Base-by-base conservation (phyloP, 1,140 invertebrate genomes). In the Teleogryllus occipitalis region DNA sequence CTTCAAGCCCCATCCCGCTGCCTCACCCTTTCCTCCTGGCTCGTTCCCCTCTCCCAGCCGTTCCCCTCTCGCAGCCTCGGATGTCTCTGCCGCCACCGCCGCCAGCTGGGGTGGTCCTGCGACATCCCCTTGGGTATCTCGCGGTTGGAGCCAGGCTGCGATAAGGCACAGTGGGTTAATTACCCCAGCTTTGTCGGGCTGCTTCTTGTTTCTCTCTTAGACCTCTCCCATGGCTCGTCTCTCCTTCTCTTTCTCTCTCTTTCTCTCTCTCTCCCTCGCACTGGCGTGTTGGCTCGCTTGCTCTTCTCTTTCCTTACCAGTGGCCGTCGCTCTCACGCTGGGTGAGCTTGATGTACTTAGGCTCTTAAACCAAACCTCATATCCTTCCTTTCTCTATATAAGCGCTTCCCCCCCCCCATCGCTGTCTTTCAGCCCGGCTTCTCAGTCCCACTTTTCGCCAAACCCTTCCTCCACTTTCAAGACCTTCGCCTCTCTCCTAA, bases 101-200 rank as follows among this genome's bases (percentile, higher is more conserved):
- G 27, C 27, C 27, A 1, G 27, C 27, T 39, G 1, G 54, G 54
- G 0, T 65, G 54, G 54, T 65, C 54, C 54, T 65, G 18, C 7
- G 54, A 65, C 54, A 18, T 65, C 54, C 54, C 54, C 54, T 65
- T 65, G 54, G 54, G 54, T 65, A 65, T 65, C 10, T 65, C 54
- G 54, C 54, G 54, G 54, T 18, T 65, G 18, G 54, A 65, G 18
- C 54, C 54, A 65, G 54, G 10, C 54, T 65, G 2, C 54, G 54
- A 65, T 65, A 65, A 65, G 54, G 54, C 54, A 65, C 54, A 65
- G 54, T 65, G 54, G 54, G 54, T 65, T 65, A 65, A 65, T 65
- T 65, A 65, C 54, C 54, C 54, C 10, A 65, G 54, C 54, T 65
- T 65, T 65, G 54, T 65, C 54, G 54, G 54, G 54, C 54, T 65